A percentile compares a stretch with the other conserved stretches of the same genome.
Conservation (phyloP, 1,140 invertebrate species). For the Sycophila sp. region DNA sequence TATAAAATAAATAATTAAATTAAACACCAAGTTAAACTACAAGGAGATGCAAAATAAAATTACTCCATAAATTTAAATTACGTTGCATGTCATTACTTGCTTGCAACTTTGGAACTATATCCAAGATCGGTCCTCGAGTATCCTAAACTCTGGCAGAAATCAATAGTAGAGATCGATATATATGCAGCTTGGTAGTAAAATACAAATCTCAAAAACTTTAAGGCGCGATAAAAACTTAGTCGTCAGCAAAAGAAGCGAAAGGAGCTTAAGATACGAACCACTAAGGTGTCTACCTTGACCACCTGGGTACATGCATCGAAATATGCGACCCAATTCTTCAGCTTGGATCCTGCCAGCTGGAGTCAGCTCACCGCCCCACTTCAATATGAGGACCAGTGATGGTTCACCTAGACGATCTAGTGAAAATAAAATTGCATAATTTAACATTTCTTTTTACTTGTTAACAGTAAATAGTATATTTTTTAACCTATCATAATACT, state of each 20-base stretch:
- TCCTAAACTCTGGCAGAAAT: constrained; percentile 18
- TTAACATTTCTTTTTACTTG: no score
- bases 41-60: constrained; percentile 13
- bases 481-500: no score
- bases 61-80: background rate
- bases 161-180: background rate
- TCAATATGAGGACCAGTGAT: constrained; percentile 93
- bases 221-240: constrained; percentile 35
- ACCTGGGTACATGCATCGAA: constrained; percentile 98
- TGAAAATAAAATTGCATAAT: constrained; percentile 6
- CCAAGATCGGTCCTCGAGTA: constrained; percentile 3
- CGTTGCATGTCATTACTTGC: background rate
- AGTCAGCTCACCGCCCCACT: constrained; percentile 99
- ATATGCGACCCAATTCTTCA: constrained; percentile 96
- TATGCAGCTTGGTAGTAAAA: background rate
- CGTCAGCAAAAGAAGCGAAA: constrained; percentile 61
- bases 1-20: background rate
- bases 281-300: constrained; percentile 85
- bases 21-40: background rate
- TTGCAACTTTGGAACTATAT: constrained; percentile 7
- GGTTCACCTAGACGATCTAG: constrained; percentile 84
- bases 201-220: background rate
- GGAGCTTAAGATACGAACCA: constrained; percentile 71
- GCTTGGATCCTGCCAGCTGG: constrained; percentile 96
- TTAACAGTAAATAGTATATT: no score